These are phyloP conservation scores for Blera fallax DNA, from an alignment of 2,888 invertebrate species.

Conservation along the genomic window DNA sequence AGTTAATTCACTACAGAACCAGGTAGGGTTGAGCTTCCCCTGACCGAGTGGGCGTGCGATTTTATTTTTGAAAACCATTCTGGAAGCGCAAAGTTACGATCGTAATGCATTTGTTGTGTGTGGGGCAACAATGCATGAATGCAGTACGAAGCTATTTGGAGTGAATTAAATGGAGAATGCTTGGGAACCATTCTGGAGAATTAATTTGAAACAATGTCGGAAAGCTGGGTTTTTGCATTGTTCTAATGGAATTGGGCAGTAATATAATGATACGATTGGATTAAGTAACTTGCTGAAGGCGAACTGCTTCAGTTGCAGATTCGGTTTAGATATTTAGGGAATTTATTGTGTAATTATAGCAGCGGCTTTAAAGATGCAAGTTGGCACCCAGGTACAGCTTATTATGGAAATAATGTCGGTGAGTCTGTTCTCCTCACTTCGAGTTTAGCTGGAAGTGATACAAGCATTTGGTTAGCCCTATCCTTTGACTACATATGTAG, in stretches of 20 bases:
- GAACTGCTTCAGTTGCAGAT: neutral
- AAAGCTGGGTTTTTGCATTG: constrained; percentile 30
- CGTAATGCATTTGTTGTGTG: constrained; percentile 21
- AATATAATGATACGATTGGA: constrained; percentile 17
- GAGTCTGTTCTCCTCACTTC: no score
- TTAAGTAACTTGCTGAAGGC: constrained; percentile 20
- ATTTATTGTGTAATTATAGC: no score
- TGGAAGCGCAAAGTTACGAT: constrained; percentile 34
- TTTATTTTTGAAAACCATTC: constrained; percentile 37
- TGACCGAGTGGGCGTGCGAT: neutral
- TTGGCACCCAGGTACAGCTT: no score
- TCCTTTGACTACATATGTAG: no score
- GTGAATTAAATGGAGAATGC: constrained; percentile 45
- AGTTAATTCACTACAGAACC: constrained; percentile 41
- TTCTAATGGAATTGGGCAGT: constrained; percentile 19
- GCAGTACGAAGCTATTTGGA: neutral
- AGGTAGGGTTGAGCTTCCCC: neutral
- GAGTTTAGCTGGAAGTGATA: no score
- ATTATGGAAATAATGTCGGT: no score
- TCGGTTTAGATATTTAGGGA: neutral
- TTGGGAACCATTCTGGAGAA: constrained; percentile 26
- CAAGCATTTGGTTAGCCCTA: no score
- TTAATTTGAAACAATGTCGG: constrained; percentile 62
- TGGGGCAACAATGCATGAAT: constrained; percentile 6
- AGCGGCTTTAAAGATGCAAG: no score